Conservation (phyloP, 64 coral and sea anemone species). For the Pachyseris speciosa region DNA sequence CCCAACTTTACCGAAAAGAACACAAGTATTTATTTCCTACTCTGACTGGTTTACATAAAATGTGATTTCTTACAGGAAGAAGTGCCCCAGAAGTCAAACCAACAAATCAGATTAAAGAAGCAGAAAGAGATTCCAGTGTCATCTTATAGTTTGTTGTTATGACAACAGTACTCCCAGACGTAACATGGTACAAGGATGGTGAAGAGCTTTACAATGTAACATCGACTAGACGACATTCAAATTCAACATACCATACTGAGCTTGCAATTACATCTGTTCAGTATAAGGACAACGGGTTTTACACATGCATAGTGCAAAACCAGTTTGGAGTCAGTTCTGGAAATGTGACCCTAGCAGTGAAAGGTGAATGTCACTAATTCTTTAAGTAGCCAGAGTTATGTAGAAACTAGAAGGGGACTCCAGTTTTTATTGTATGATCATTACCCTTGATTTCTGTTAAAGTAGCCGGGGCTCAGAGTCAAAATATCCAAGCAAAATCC, state of each 20-base stretch:
- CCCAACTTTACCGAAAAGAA: no score
- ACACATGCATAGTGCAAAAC: constrained; percentile 15
- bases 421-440: no score
- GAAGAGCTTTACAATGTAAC: neutral
- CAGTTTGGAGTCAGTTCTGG: constrained; percentile 6
- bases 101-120: neutral
- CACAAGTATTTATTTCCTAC: no score
- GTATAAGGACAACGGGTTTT: constrained; percentile 10
- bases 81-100: neutral
- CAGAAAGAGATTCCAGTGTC: neutral
- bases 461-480: no score
- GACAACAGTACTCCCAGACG: neutral
- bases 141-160: constrained; percentile 7
- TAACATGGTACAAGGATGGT: constrained; percentile 52
- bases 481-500: no score
- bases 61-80: neutral
- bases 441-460: no score
- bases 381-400: no score
- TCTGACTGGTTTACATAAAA: no score
- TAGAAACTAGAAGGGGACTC: no score
- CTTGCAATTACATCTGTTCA: neutral
- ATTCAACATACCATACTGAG: constrained; percentile 2
- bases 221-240: neutral
- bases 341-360: constrained; percentile 27
- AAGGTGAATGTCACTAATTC: neutral